Base-by-base conservation (phyloP, 1,140 invertebrate genomes). In the Ceratina calcarata region DNA sequence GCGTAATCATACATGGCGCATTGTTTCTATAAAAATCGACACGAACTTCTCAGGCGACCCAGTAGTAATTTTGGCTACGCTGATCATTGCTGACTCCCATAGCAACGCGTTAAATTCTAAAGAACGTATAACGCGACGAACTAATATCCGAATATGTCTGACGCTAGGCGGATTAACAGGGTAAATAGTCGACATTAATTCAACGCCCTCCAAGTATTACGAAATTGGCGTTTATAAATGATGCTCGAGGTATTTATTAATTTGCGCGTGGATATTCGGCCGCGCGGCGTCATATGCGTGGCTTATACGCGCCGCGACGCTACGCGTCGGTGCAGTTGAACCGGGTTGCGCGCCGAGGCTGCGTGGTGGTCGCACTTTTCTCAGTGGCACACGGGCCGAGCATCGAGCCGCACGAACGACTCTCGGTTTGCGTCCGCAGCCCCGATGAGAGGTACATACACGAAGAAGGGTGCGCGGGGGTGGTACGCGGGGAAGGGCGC, bases 401-500 rank as follows among this genome's bases (percentile, higher is more conserved):
- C 82, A 85, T 73, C 75, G 68, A 75, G 75, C 72, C 72, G 83
- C 60, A 74, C 68, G 82, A 64, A 49, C 32, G 64, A 78, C 62
- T 22, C 60, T 32, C 24, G 70, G 49, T 66, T 83, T 60, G 24
- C 69, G 27, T 55, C 62, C 70, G 78, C 61, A 51, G 16, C 8
- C 22, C 16, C 64, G 37, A 81, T 61, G 62, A 86, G 60, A 81
- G 49, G 7, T 10, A 45, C 37, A 45, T 45, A 45, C 37, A 6
- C 61, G 61, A 55, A 12, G 15, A 55, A 55, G 53, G 53, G 51
- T 53, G 51, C 12, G 51, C 51, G 16, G 16, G 58, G 57, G 51
- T 45, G 53, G 53, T 55, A 18, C 53, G 68, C 71, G 57, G 20
- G 20, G 1, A 61, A 72, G 72, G 70, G 27, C 72, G 45, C 53